phyloP scores from a whole-genome alignment of 2,888 invertebrate genomes.

The Adelognathus sp. region DNA sequence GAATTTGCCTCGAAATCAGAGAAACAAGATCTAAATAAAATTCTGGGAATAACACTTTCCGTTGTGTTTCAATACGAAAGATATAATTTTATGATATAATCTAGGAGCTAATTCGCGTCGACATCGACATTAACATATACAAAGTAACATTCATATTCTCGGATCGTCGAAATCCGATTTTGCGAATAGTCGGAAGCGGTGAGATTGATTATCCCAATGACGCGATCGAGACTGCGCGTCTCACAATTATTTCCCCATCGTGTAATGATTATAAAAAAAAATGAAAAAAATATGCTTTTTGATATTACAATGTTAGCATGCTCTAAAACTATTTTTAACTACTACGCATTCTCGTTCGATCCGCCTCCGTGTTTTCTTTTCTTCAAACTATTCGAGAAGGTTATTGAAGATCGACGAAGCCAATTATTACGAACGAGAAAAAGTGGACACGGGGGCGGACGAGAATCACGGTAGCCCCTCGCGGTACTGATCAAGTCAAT shows the following conservation, averaged over 20 bases:
- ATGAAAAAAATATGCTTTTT: neutral
- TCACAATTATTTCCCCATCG: slow-evolving; percentile 3
- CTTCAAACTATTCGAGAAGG: too few relatives aligned
- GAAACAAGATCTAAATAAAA: neutral
- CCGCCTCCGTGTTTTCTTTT: too few relatives aligned
- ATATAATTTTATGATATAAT: slow-evolving; percentile 7
- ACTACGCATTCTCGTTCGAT: slow-evolving; percentile 41
- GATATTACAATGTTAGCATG: slow-evolving; percentile 20
- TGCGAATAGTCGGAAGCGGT: neutral
- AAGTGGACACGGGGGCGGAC: too few relatives aligned
- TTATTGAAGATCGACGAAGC: too few relatives aligned
- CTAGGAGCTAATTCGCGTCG: slow-evolving; percentile 18
- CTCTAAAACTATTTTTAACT: slow-evolving; percentile 47
- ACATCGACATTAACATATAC: slow-evolving; percentile 22
- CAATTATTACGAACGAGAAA: too few relatives aligned
- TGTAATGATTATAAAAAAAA: slow-evolving; percentile 2
- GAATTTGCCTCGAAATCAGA: neutral
- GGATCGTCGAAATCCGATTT: neutral
- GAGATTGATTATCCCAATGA: neutral
- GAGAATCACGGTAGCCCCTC: too few relatives aligned
- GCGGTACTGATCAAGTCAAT: too few relatives aligned
- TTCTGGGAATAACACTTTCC: neutral
- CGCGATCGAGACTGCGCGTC: neutral
- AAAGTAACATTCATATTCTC: slow-evolving; percentile 8
- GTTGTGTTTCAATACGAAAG: slow-evolving; percentile 7